These are phyloP conservation scores for Antheraea mylitta DNA, from an alignment of 1,140 invertebrate genomes.

Conservation along the genomic window DNA sequence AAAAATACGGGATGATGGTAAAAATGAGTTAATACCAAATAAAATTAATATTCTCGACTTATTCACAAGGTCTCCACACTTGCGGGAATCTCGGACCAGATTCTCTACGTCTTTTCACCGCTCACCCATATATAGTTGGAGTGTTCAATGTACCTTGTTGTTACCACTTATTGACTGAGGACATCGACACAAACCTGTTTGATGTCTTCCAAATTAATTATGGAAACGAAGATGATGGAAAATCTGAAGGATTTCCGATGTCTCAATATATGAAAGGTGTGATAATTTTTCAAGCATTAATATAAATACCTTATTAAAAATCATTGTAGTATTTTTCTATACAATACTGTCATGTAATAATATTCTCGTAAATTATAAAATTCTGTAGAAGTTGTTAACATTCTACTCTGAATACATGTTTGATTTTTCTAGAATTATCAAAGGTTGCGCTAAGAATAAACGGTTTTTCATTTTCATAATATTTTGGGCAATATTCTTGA, in stretches of 20 bases:
- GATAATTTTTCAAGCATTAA: neutral
- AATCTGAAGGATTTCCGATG: slow-evolving; percentile 82
- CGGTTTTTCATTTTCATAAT: too few species aligned
- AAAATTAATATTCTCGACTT: slow-evolving; percentile 13
- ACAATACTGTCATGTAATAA: too few species aligned
- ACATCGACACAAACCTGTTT: slow-evolving; percentile 54
- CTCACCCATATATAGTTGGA: slow-evolving; percentile 78
- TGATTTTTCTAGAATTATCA: too few species aligned
- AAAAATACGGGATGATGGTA: neutral
- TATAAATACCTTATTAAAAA: too few species aligned
- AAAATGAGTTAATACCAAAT: neutral
- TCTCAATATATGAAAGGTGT: slow-evolving; percentile 80
- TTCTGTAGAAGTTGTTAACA: too few species aligned
- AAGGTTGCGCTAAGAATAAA: too few species aligned
- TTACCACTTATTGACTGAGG: slow-evolving; percentile 91
- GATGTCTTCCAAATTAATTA: slow-evolving; percentile 46
- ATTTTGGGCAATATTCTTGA: too few species aligned
- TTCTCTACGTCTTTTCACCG: slow-evolving; percentile 86
- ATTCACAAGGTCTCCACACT: slow-evolving; percentile 87
- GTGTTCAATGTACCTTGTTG: slow-evolving; percentile 94
- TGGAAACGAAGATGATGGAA: slow-evolving; percentile 20
- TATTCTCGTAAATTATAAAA: too few species aligned
- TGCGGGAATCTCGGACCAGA: slow-evolving; percentile 91
- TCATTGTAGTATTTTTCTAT: too few species aligned
- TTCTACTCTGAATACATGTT: too few species aligned